Base-by-base conservation (phyloP, 2,797 vertebrate genomes). In the Etheostoma nigrum region DNA sequence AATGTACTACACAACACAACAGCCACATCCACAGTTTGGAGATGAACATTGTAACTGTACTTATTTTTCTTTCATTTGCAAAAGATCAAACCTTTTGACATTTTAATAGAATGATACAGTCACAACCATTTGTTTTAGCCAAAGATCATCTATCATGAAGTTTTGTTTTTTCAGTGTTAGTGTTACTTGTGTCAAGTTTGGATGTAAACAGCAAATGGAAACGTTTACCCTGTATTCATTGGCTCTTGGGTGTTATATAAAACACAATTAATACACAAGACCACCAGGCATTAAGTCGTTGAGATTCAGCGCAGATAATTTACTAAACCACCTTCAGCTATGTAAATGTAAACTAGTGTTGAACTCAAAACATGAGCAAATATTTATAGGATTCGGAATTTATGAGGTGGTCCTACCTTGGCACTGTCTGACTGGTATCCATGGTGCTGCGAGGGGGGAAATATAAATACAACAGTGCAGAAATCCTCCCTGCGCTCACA, bases 361-460 rank as follows among this genome's bases (percentile, higher is more conserved):
- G 84, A 91, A 93, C 82, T 86, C 69, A 78, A 88, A 90, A 87
- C 75, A 89, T 13, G 82, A 72, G 79, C 89, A 94, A 94, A 95
- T 94, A 94, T 95, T 94, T 94, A 94, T 90, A 82, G 88, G 60
- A 81, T 73, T 76, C 12, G 84, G 86, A 90, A 94, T 94, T 93
- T 94, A 94, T 88, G 92, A 89, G 88, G 80, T 73, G 88, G 90
- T 83, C 82, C 86, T 81, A 88, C 86, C 85, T 87, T 90, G 86
- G 89, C 83, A 87, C 81, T 47, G 84, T 84, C 74, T 78, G 77
- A 82, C 74, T 88, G 78, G 94, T 95, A 80, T 87, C 92, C 93
- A 93, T 87, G 89, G 94, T 84, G 91, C 91, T 65, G 73, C 7
- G 48, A 78, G 89, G 88, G 88, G 89, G 91, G 88, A 88, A 81